Evolutionary conservation across 1,140 invertebrate genomes (phyloP).

Genomic region (Dinoponera quadriceps): DNA sequence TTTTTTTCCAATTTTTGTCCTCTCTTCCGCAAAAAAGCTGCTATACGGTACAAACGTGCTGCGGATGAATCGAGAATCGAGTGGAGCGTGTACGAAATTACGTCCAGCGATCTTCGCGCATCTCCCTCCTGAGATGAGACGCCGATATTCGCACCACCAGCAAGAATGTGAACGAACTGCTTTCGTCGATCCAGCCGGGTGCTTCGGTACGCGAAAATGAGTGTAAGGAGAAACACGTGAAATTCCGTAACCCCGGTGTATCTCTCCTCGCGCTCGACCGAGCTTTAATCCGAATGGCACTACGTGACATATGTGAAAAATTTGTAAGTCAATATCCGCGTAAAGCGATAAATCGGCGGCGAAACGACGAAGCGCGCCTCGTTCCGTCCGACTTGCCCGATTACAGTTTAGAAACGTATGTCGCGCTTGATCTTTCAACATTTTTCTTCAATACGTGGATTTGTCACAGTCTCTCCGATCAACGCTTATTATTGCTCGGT

Average conservation of each 20-base stretch:
- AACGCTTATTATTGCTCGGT: no score
- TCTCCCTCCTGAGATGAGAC: no score
- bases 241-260: slow-evolving; percentile 39
- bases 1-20: neutral
- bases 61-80: no score
- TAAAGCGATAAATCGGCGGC: slow-evolving; percentile 30
- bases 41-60: no score
- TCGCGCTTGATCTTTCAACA: slow-evolving; percentile 2
- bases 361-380: neutral
- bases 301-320: slow-evolving; percentile 54
- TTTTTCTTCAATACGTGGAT: neutral
- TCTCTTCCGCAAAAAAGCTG: no score
- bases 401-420: slow-evolving; percentile 16
- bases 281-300: slow-evolving; percentile 42
- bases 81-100: no score
- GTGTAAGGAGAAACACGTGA: slow-evolving; percentile 21
- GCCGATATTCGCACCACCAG: no score
- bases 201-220: neutral
- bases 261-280: slow-evolving; percentile 27
- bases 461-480: no score
- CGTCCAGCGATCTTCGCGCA: no score
- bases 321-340: slow-evolving; percentile 58
- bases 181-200: neutral
- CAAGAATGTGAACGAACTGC: neutral
- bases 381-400: slow-evolving; percentile 35